Percentiles rank a stretch among this genome's conserved stretches.
Conservation (phyloP, 2,113 vertebrate species). For the Piaya cayana region DNA sequence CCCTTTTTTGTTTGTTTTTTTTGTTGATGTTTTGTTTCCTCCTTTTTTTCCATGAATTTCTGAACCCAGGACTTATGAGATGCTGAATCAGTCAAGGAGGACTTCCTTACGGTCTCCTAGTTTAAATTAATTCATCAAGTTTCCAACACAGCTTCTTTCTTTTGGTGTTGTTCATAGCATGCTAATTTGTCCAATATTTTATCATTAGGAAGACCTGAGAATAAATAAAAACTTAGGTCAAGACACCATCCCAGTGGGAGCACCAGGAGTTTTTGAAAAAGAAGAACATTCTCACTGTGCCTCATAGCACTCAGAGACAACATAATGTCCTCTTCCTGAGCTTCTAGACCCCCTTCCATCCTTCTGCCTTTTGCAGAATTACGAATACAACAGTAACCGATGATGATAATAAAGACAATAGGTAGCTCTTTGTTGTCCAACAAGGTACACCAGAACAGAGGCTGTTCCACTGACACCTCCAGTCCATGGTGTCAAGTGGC, state of each 20-base stretch:
- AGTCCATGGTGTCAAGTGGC: not conserved
- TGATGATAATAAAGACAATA: not conserved
- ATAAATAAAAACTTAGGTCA: not conserved
- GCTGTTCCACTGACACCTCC: not conserved
- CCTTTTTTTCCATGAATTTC: not conserved
- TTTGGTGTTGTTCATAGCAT: not conserved
- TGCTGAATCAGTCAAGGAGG: not conserved
- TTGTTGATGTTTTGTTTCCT: not conserved
- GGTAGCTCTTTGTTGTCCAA: not conserved
- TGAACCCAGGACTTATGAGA: not conserved
- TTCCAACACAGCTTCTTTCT: not conserved
- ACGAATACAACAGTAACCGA: not conserved
- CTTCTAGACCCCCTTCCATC: not conserved
- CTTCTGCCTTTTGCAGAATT: not conserved
- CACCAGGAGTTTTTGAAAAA: not conserved
- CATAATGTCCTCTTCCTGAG: not conserved
- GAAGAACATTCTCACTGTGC: not conserved
- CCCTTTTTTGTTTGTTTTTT: constrained; percentile 5
- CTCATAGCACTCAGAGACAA: not conserved
- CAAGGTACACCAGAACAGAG: not conserved
- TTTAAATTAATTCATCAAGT: not conserved
- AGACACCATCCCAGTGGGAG: not conserved
- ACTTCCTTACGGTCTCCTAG: not conserved
- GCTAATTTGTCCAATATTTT: not conserved
- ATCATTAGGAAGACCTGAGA: not conserved